Evolutionary conservation across 2,797 vertebrate species (phyloP).

Genomic region (Heteromormyrus szaboi): DNA sequence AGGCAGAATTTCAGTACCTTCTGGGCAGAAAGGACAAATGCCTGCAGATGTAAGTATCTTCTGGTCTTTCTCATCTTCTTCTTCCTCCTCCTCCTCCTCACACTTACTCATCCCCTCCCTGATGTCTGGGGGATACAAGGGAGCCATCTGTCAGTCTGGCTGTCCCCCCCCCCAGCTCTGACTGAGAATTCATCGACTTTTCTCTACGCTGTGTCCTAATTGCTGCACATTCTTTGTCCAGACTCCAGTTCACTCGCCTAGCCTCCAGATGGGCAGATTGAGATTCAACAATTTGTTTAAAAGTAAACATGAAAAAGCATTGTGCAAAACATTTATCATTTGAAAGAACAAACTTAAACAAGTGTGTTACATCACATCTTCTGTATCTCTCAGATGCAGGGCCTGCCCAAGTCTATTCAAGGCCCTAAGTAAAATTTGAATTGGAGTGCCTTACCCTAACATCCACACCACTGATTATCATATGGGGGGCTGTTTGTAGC

Average conservation of each 20-base stretch:
- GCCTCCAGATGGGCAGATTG: neutral
- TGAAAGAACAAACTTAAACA: neutral
- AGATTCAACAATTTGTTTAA: neutral
- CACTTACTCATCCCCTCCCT: constrained; percentile 29
- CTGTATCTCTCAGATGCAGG: neutral
- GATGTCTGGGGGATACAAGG: constrained; percentile 55
- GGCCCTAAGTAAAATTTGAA: neutral
- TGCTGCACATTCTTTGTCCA: constrained; percentile 31
- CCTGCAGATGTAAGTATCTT: constrained; percentile 50
- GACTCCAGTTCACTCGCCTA: neutral
- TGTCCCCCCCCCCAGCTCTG: constrained; percentile 50
- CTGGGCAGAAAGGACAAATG: constrained; percentile 44
- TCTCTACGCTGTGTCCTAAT: constrained; percentile 44
- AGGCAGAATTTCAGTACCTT: constrained; percentile 68
- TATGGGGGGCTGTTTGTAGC: neutral
- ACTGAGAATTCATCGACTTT: constrained; percentile 70
- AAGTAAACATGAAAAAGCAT: neutral
- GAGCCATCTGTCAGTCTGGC: constrained; percentile 63
- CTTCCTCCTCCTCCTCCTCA: constrained; percentile 51
- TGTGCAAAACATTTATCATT: neutral
- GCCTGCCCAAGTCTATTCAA: neutral
- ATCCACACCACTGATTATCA: neutral
- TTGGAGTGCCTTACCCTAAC: neutral
- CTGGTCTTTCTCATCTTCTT: constrained; percentile 58
- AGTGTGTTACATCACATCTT: neutral